Base-by-base conservation (phyloP, 2,113 vertebrate species). In the Coturnix japonica region DNA sequence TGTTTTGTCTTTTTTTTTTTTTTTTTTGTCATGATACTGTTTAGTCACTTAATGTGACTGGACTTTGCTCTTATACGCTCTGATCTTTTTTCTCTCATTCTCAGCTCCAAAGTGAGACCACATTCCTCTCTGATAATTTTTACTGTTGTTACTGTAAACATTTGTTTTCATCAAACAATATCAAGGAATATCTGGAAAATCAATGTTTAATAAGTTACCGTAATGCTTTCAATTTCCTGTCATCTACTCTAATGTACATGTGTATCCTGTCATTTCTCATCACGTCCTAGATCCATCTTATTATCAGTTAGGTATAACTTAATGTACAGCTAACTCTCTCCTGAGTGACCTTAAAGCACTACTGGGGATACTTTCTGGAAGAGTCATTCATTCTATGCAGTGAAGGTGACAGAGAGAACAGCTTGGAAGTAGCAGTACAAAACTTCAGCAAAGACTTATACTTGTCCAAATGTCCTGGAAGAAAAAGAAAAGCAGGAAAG, bases 201-300 rank as follows among this genome's bases (percentile, higher is more conserved):
- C 93, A 96, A 95, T 96, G 96, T 77, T 94, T 97, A 97, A 96
- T 96, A 97, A 97, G 89, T 94, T 94, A 91, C 56, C 85, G 91
- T 93, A 95, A 96, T 97, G 87, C 95, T 96, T 97, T 96, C 94
- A 96, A 95, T 97, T 96, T 96, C 75, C 94, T 96, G 69, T 96
- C 87, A 92, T 95, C 93, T 94, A 20, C 80, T 94, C 96, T 95
- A 94, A 97, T 87, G 91, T 94, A 94, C 91, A 94, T 78, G 59
- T 94, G 95, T 95, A 96, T 79, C 41, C 66, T 94, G 87, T 95
- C 95, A 86, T 81, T 95, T 85, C 91, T 95, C 90, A 95, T 98
- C 81, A 74, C 57, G 94, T 96, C 93, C 69, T 95, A 93, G 91
- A 97, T 96, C 89, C 88, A 95, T 96, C 94, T 97, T 96, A 66